Conservation (phyloP, 2,113 vertebrate species). For the Anarrhichthys ocellatus region DNA sequence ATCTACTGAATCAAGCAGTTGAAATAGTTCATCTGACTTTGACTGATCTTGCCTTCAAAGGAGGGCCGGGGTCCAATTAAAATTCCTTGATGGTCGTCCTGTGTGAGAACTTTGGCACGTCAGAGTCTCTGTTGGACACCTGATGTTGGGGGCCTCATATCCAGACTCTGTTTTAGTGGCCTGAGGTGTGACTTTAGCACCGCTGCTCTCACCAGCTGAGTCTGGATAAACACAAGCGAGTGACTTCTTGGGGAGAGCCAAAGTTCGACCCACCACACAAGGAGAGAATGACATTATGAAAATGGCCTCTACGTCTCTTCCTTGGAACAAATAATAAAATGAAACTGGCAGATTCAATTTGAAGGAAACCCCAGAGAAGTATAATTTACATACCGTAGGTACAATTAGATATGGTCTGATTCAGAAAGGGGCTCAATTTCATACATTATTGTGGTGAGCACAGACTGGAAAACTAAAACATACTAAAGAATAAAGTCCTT, state of each 20-base stretch:
- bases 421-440: background rate
- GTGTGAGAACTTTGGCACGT: constrained; percentile 79
- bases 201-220: constrained; percentile 60
- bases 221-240: constrained; percentile 76
- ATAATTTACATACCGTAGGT: background rate
- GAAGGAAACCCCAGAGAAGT: background rate
- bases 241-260: constrained; percentile 47
- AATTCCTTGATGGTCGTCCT: constrained; percentile 58
- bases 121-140: constrained; percentile 67
- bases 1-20: background rate
- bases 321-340: constrained; percentile 9
- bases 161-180: constrained; percentile 72
- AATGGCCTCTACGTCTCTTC: constrained; percentile 2
- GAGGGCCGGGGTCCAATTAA: constrained; percentile 55
- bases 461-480: background rate
- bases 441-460: background rate
- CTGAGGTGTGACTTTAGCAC: constrained; percentile 83
- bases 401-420: background rate
- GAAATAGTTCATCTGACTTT: constrained; percentile 27
- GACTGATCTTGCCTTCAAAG: constrained; percentile 78
- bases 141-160: constrained; percentile 65
- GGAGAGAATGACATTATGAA: constrained; percentile 28
- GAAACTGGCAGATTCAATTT: background rate
- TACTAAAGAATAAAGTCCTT: background rate
- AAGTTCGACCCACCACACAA: constrained; percentile 60